These are phyloP conservation scores for Plecturocebus donacophilus DNA, from an alignment of 2,113 vertebrate genomes.

Conservation along the genomic window DNA sequence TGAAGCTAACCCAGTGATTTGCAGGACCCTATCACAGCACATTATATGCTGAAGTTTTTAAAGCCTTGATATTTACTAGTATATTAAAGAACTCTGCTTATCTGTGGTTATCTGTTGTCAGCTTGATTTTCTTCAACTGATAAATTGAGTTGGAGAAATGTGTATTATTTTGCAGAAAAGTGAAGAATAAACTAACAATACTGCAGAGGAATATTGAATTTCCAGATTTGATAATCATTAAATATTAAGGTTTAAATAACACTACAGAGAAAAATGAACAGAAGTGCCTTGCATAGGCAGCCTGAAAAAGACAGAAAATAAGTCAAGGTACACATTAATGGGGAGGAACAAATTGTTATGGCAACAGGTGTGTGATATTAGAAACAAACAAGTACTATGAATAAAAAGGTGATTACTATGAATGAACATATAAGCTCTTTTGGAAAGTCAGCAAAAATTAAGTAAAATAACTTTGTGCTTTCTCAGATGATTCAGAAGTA, in stretches of 20 bases:
- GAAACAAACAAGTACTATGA: constrained; percentile 54
- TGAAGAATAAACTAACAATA: background rate
- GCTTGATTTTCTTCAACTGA: background rate
- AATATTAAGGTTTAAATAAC: background rate
- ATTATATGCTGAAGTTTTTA: constrained; percentile 4
- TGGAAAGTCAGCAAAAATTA: constrained; percentile 72
- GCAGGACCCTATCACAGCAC: background rate
- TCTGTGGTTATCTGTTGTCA: background rate
- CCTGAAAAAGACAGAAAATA: background rate
- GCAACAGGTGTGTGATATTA: constrained; percentile 1
- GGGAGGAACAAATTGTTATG: background rate
- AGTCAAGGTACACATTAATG: constrained; percentile 31
- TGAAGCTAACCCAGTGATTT: background rate
- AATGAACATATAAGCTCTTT: constrained; percentile 63
- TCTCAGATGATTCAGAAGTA: constrained; percentile 54
- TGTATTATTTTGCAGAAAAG: constrained; percentile 15
- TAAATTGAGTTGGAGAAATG: background rate
- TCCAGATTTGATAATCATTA: background rate
- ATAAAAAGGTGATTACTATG: constrained; percentile 49
- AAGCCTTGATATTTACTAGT: background rate
- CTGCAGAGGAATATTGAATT: background rate
- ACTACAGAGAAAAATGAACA: background rate
- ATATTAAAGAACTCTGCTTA: background rate
- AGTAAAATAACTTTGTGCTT: constrained; percentile 67
- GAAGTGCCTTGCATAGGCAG: background rate